Evolutionary conservation across 2,797 vertebrate genomes (phyloP).

Genomic region (Crocidura indochinensis): DNA sequence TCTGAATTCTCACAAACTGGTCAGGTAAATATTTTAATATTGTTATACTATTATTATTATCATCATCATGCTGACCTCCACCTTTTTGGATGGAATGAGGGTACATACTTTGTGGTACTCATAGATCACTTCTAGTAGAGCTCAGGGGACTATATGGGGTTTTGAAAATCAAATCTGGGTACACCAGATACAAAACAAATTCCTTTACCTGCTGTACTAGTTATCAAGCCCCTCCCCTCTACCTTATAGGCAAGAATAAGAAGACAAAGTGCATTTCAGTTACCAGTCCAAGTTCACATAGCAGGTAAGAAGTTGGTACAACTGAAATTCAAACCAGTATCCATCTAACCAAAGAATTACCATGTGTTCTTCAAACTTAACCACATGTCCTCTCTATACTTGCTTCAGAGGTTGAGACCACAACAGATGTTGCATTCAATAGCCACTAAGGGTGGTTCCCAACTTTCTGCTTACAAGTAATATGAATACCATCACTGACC

Average conservation of each 20-base stretch:
- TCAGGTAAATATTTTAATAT: not conserved
- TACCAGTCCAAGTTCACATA: conserved; percentile 13
- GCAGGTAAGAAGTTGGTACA: not conserved
- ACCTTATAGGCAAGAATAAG: not conserved
- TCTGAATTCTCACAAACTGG: not conserved
- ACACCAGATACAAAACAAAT: no score
- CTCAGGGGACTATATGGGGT: no score
- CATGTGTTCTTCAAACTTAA: not conserved
- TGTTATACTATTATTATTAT: no score
- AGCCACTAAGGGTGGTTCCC: not conserved
- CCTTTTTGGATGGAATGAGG: no score
- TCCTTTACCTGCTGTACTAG: no score
- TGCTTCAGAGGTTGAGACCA: not conserved
- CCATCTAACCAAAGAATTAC: not conserved
- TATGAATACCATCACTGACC: not conserved
- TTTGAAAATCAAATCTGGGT: no score
- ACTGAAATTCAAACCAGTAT: not conserved
- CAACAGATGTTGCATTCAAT: no score
- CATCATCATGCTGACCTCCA: not conserved
- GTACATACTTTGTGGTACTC: no score
- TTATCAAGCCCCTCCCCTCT: no score
- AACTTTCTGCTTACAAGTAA: not conserved
- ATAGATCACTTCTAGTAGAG: no score
- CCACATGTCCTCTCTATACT: not conserved
- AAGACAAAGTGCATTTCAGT: conserved; percentile 13